A percentile compares a stretch with the other conserved stretches of the same genome.
Evolutionary conservation across 2,113 vertebrate species (phyloP).

Genomic region (Ameiurus melas): DNA sequence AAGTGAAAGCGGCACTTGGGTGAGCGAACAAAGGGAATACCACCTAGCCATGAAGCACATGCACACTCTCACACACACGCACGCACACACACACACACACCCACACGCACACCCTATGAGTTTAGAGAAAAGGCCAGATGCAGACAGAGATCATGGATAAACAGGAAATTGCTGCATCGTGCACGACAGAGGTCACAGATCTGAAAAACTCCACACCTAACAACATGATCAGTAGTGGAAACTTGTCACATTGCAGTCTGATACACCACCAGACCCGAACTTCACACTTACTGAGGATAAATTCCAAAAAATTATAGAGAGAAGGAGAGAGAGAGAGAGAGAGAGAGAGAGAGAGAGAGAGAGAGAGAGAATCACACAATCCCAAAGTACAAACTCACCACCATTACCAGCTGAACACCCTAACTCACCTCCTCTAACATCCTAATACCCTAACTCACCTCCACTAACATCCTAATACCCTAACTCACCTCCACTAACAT

Average conservation of each 20-base stretch:
- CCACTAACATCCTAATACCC: no score
- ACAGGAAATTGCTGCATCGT: slow-evolving; percentile 70
- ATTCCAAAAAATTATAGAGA: neutral
- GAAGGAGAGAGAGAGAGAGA: no score
- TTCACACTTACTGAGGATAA: neutral
- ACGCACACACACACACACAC: neutral
- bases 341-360: no score
- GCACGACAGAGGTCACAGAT: slow-evolving; percentile 26
- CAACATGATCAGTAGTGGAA: slow-evolving; percentile 36
- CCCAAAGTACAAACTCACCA: neutral
- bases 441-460: no score
- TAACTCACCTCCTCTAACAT: no score
- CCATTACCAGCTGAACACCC: neutral
- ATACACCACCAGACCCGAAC: slow-evolving; percentile 34
- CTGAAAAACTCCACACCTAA: slow-evolving; percentile 68
- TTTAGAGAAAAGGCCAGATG: slow-evolving; percentile 56
- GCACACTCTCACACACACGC: neutral
- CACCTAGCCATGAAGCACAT: neutral
- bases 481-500: no score
- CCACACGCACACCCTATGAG: neutral
- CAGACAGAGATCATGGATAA: slow-evolving; percentile 62
- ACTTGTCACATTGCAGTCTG: slow-evolving; percentile 45
- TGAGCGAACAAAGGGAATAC: neutral
- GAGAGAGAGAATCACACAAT: no score
- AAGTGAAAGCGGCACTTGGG: neutral